These are phyloP conservation scores for Zoanthus solanderi DNA, from an alignment of 92 coral and sea anemone species.

Conservation along the genomic window DNA sequence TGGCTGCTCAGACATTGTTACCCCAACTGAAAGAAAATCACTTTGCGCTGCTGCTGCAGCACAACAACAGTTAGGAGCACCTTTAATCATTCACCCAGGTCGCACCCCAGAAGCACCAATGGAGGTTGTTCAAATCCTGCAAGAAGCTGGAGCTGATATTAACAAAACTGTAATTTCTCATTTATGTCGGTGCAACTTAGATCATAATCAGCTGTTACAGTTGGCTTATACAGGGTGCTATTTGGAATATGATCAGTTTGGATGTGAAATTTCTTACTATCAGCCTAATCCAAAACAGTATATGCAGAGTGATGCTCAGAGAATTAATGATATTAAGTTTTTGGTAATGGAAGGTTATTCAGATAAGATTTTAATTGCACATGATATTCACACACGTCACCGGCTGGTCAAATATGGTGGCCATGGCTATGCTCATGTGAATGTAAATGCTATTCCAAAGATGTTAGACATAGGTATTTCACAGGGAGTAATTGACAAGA, in stretches of 20 bases:
- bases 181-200: constrained; percentile 80
- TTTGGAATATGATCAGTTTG: constrained; percentile 92
- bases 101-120: constrained; percentile 77
- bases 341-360: constrained; percentile 84
- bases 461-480: constrained; percentile 89
- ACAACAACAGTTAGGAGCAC: constrained; percentile 87
- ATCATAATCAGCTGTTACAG: constrained; percentile 70
- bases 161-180: constrained; percentile 92
- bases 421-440: constrained; percentile 89
- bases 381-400: constrained; percentile 92
- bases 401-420: constrained; percentile 95
- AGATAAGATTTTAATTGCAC: constrained; percentile 82
- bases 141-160: constrained; percentile 95
- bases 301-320: constrained; percentile 88
- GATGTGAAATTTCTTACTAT: constrained; percentile 78
- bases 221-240: constrained; percentile 83
- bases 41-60: constrained; percentile 89
- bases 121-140: constrained; percentile 81
- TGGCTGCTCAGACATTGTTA: constrained; percentile 89
- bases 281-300: constrained; percentile 70
- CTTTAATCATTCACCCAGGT: constrained; percentile 92
- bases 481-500: constrained; percentile 84
- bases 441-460: constrained; percentile 88
- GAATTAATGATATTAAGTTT: constrained; percentile 78
- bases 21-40: constrained; percentile 84